Base-by-base conservation (phyloP, 1,140 invertebrate genomes). In the Papilio dardanus region DNA sequence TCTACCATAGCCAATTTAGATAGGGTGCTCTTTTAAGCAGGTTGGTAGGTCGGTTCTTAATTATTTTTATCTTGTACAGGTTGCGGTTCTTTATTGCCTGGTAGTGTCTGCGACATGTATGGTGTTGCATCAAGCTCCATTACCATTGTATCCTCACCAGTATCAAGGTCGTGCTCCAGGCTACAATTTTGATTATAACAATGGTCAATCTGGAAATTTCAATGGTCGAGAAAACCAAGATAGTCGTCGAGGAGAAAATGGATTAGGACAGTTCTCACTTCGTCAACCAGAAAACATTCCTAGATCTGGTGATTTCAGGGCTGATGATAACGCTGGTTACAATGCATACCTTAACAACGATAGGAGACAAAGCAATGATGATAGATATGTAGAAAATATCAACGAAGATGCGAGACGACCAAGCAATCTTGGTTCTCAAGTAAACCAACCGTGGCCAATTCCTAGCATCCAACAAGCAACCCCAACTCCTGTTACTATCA, bases 141-240 rank as follows among this genome's bases (percentile, higher is more conserved):
- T 87, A 2, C 84, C 89, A 14, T 54, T 86, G 6, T 79, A 82
- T 42, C 79, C 77, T 12, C 81, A 71, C 2, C 80, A 83, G 65
- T 85, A 86, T 46, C 81, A 81, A 37, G 82, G 85, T 58, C 81
- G 81, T 31, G 80, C 86, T 40, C 85, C 86, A 0, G 88, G 86
- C 71, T 96, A 96, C 90, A 94, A 94, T 79, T 96, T 96, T 76
- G 93, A 94, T 2, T 96, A 96, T 2, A 95, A 96, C 82, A 95
- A 96, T 81, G 94, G 88, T 16, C 85, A 92, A 71, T 92, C 93
- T 8, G 93, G 94, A 58, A 94, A 94, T 75, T 81, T 93, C 19
- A 94, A 94, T 78, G 90, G 85, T 28, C 54, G 10, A 62, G 54
- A 28, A 1, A 62, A 28, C 65, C 88, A 92, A 16, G 94, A 94